phyloP scores from a whole-genome alignment of 2,113 vertebrate genomes.

The Corydoras sp. region DNA sequence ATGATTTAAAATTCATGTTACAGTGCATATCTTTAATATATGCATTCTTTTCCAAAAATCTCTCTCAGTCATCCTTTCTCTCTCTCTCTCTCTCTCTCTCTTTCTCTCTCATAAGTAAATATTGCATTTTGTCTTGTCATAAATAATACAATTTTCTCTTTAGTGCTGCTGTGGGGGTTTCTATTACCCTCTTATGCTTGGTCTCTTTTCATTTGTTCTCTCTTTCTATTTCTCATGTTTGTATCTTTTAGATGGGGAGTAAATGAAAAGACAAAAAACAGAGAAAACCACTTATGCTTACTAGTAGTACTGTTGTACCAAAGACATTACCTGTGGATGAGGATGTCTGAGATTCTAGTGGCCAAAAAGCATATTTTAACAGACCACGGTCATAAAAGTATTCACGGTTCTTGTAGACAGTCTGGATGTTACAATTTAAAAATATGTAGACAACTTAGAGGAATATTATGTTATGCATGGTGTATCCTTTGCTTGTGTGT shows the following conservation, averaged over 20 bases:
- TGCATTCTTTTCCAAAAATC: too few relatives aligned
- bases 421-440: too few relatives aligned
- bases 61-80: conserved; percentile 30
- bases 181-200: conserved; percentile 52
- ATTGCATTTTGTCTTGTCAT: conserved; percentile 77
- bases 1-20: too few relatives aligned
- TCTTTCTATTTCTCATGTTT: conserved; percentile 40
- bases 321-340: conserved; percentile 41
- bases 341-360: background rate
- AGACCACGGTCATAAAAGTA: background rate
- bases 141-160: conserved; percentile 83
- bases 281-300: conserved; percentile 44
- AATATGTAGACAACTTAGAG: too few relatives aligned
- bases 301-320: conserved; percentile 20
- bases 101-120: conserved; percentile 74
- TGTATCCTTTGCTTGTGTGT: background rate
- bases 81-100: conserved; percentile 17
- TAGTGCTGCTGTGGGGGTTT: conserved; percentile 79
- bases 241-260: conserved; percentile 28
- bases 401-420: conserved; percentile 21
- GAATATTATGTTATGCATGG: too few relatives aligned
- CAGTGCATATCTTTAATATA: too few relatives aligned
- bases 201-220: conserved; percentile 27
- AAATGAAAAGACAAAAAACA: conserved; percentile 37
- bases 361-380: too few relatives aligned